Evolutionary conservation across 1,140 invertebrate genomes (phyloP).

Genomic region (Cardiocondyla obscurior): DNA sequence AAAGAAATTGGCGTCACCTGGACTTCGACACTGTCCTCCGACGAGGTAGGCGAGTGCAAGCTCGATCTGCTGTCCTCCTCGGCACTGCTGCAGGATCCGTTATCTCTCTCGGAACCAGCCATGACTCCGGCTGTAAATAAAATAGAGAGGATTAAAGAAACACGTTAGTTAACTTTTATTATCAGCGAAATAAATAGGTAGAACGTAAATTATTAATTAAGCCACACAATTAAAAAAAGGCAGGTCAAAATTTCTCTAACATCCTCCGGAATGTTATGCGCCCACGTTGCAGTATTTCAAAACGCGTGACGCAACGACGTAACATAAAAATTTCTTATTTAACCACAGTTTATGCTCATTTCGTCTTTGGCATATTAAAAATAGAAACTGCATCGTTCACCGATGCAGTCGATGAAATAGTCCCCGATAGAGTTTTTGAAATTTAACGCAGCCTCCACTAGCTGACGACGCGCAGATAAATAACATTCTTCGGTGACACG

Average conservation of each 20-base stretch:
- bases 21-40: conserved; percentile 90
- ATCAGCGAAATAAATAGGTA: neutral
- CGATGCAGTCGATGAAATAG: neutral
- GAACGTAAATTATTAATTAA: neutral
- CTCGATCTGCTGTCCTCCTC: conserved; percentile 88
- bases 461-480: neutral
- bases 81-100: conserved; percentile 89
- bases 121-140: conserved; percentile 78
- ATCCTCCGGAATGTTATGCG: neutral
- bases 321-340: neutral
- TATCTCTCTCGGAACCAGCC: conserved; percentile 85
- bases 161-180: neutral
- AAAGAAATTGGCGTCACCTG: conserved; percentile 87
- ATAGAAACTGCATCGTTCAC: neutral
- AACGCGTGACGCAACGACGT: neutral
- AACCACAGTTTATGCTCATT: neutral
- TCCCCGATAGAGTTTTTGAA: too few species aligned
- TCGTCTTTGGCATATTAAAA: neutral
- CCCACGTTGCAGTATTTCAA: neutral
- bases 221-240: neutral
- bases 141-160: conserved; percentile 63
- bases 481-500: neutral
- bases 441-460: neutral
- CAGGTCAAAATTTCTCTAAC: neutral
- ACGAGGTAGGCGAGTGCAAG: conserved; percentile 87